These are phyloP conservation scores for Tetropium fuscum DNA, from an alignment of 2,888 invertebrate species.

Conservation along the genomic window DNA sequence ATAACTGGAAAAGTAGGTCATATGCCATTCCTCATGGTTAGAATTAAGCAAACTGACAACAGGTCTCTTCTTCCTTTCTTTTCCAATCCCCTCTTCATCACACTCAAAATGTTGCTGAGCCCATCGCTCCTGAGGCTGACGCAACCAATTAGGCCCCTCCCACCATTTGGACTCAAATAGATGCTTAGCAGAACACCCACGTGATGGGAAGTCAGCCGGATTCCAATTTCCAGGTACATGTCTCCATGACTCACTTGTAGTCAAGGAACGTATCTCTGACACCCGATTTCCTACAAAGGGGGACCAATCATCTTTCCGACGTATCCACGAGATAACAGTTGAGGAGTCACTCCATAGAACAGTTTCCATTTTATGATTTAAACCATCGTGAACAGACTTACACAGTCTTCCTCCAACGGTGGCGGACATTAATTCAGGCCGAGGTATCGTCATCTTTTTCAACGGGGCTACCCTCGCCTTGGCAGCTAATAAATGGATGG, in stretches of 20 bases:
- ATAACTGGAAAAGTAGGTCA: conserved; percentile 29
- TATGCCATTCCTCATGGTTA: conserved; percentile 32
- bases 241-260: conserved; percentile 44
- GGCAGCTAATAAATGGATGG: conserved; percentile 15
- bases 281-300: conserved; percentile 51
- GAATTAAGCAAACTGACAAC: neutral
- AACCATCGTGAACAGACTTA: neutral
- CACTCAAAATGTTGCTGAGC: conserved; percentile 6
- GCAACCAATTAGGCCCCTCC: conserved; percentile 43
- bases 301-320: conserved; percentile 42
- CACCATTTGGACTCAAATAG: conserved; percentile 53
- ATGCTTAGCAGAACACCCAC: conserved; percentile 50
- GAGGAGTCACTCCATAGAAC: conserved; percentile 51
- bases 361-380: conserved; percentile 16
- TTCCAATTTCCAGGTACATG: conserved; percentile 53
- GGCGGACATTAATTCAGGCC: neutral
- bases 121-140: conserved; percentile 33
- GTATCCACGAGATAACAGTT: conserved; percentile 49
- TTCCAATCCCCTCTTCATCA: conserved; percentile 26
- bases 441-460: conserved; percentile 16
- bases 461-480: conserved; percentile 25
- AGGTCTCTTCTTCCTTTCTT: neutral
- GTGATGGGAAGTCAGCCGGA: conserved; percentile 54
- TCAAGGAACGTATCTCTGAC: conserved; percentile 47
- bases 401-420: conserved; percentile 14